Evolutionary conservation across 2,888 invertebrate species (phyloP).

Genomic region (Aspidapion aeneum): DNA sequence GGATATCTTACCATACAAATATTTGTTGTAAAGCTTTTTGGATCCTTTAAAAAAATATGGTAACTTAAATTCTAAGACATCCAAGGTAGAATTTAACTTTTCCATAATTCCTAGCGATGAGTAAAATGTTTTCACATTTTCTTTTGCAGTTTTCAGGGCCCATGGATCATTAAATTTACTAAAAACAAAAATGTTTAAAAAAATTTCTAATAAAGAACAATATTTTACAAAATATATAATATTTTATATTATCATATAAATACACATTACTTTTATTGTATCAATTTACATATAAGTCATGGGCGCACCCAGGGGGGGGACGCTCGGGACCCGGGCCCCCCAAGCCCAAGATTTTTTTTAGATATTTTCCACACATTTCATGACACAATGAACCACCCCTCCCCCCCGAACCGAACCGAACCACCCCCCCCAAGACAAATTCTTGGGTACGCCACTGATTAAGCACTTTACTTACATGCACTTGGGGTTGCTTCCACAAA

Average conservation of each 20-base stretch:
- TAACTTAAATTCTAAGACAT: conserved; percentile 51
- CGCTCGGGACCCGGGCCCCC: no score
- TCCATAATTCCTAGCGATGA: conserved; percentile 58
- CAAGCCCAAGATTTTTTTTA: no score
- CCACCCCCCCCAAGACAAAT: no score
- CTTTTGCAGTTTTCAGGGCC: conserved; percentile 55
- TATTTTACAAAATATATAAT: no score
- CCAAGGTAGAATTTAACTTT: conserved; percentile 54
- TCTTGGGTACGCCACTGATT: no score
- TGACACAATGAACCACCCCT: not conserved
- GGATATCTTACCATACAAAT: conserved; percentile 53
- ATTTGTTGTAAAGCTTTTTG: conserved; percentile 48
- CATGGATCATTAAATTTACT: conserved; percentile 53
- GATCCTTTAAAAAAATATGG: conserved; percentile 59
- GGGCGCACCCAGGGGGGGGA: no score
- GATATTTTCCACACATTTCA: no score
- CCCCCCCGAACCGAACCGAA: no score
- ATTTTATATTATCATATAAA: no score
- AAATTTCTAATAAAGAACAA: not conserved
- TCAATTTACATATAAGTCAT: no score
- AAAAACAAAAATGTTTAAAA: conserved; percentile 14
- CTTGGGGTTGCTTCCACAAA: conserved; percentile 58
- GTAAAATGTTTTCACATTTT: conserved; percentile 56
- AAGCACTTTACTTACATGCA: conserved; percentile 62
- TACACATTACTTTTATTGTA: no score